phyloP scores from a whole-genome alignment of 1,140 invertebrate genomes.

The Orussus abietinus region DNA sequence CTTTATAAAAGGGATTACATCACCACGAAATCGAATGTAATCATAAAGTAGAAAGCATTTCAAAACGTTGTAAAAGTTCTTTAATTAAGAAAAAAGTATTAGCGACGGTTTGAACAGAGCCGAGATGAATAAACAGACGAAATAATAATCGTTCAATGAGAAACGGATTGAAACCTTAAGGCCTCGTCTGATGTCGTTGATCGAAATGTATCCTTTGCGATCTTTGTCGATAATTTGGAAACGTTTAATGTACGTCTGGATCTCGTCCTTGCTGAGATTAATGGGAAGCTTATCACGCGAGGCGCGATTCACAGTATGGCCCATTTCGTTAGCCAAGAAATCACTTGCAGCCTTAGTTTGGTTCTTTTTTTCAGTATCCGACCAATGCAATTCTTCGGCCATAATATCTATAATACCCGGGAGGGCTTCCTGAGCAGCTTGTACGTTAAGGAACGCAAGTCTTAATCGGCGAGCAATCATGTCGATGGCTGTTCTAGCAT shows the following conservation, averaged over 20 bases:
- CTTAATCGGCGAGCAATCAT: conserved; percentile 91
- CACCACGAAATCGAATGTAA: too few relatives aligned
- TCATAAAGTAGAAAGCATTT: too few relatives aligned
- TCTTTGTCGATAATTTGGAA: conserved; percentile 95
- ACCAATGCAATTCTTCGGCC: conserved; percentile 95
- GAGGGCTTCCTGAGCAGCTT: conserved; percentile 93
- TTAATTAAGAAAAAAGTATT: too few relatives aligned
- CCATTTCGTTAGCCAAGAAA: conserved; percentile 95
- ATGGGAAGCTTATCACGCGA: conserved; percentile 86
- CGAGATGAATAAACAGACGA: conserved; percentile 8
- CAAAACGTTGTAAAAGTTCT: too few relatives aligned
- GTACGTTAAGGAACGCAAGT: conserved; percentile 93
- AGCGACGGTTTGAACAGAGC: conserved; percentile 9
- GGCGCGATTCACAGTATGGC: conserved; percentile 85
- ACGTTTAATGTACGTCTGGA: conserved; percentile 88
- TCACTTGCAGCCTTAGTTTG: conserved; percentile 77
- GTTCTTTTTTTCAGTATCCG: conserved; percentile 71
- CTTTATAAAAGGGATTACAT: too few relatives aligned
- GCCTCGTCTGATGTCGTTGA: conserved; percentile 92
- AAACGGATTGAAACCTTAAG: conserved; percentile 70
- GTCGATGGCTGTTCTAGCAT: conserved; percentile 94
- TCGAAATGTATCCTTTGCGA: conserved; percentile 95
- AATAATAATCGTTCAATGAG: conserved; percentile 1
- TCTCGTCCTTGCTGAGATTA: conserved; percentile 92
- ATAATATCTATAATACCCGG: conserved; percentile 92